Base-by-base conservation (phyloP, 2,113 vertebrate species). In the Limnothrissa miodon region DNA sequence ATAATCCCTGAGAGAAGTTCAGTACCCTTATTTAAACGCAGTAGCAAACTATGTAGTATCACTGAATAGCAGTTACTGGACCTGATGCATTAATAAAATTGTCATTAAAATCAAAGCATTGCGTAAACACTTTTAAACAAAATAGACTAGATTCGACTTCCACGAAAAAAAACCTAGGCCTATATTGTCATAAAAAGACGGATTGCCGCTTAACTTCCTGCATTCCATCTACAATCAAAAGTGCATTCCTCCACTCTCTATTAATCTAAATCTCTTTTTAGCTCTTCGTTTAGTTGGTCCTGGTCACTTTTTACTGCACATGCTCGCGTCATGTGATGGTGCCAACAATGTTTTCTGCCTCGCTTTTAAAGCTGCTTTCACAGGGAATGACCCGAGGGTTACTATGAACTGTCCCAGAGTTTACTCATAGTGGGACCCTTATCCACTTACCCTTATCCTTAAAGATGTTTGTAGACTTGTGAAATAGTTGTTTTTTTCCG, bases 261-360 rank as follows among this genome's bases (percentile, higher is more conserved):
- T 11, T 2, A 74, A 36, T 17, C 66, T 13, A 36, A n/a, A 1
- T 70, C 29, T 70, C 13, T 11, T 15, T 70, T 70, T 13, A 36
- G 66, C 15, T 74, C 10, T 36, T 11, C 29, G 33, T 33, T 74
- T 66, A 25, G 23, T 25, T 25, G n/a, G 59, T 25, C n/a, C 59
- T 25, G n/a, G 59, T 25, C 25, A 10, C 59, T 66, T 33, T n/a
- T 29, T 9, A 33, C 66, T 74, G 66, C 66, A 74, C 4, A 70
- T 53, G 51, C 21, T 23, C 51, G 23, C 21, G 51, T 74, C 66
- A 74, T 74, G 66, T 74, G 66, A 74, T 33, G 36, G 66, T 17
- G 29, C 36, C 29, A 74, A 33, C 66, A 74, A 74, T 36, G 29
- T 74, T 74, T 74, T 74, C 66, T 29, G 66, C 66, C 33, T 74